These are phyloP conservation scores for Acrossocheilus fasciatus DNA, from an alignment of 2,797 vertebrate species.

Conservation along the genomic window DNA sequence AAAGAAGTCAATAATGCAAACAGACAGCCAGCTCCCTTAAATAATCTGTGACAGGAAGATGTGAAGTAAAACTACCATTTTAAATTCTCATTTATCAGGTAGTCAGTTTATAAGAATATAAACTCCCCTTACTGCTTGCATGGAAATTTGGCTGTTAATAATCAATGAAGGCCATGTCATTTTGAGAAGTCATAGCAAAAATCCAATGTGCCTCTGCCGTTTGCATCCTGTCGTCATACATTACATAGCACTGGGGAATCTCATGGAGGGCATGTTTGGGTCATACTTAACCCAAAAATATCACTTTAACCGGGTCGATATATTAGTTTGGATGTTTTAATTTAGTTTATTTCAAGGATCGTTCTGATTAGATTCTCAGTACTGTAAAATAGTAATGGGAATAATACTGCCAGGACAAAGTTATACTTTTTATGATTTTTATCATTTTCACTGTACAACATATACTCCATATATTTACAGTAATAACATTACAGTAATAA, in stretches of 20 bases:
- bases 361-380: background rate
- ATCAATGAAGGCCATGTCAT: conserved; percentile 19
- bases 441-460: background rate
- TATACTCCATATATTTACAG: background rate
- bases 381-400: background rate
- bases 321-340: background rate
- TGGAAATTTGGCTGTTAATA: conserved; percentile 28
- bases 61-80: background rate
- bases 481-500: too few species aligned
- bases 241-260: background rate
- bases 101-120: conserved; percentile 5
- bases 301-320: background rate
- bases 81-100: background rate
- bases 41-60: conserved; percentile 3
- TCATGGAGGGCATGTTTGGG: background rate
- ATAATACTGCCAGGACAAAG: background rate
- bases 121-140: conserved; percentile 4
- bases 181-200: conserved; percentile 41
- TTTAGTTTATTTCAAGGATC: background rate
- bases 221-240: background rate
- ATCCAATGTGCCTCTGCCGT: conserved; percentile 42
- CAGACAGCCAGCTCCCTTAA: conserved; percentile 1
- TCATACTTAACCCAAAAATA: background rate
- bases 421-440: background rate
- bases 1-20: background rate